These are phyloP conservation scores for Tenthredo mesomela DNA, from an alignment of 2,888 invertebrate species.

Conservation along the genomic window DNA sequence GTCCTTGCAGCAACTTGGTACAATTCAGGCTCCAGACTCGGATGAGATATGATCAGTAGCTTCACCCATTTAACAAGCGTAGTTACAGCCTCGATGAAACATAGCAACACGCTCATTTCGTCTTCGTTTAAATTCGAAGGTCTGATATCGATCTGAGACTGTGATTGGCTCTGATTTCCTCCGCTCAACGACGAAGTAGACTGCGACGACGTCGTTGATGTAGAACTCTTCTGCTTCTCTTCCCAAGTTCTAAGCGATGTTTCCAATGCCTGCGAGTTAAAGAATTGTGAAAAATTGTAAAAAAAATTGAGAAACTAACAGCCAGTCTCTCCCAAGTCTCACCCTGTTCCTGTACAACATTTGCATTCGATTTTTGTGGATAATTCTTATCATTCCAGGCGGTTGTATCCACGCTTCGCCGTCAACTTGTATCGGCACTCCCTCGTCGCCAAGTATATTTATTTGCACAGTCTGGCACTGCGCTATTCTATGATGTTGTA, in stretches of 20 bases:
- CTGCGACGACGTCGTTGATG: conserved; percentile 74
- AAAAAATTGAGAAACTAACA: neutral
- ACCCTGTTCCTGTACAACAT: conserved; percentile 95
- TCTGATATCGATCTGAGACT: conserved; percentile 78
- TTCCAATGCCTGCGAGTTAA: conserved; percentile 93
- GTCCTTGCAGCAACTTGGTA: conserved; percentile 88
- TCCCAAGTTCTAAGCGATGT: conserved; percentile 94
- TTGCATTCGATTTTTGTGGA: conserved; percentile 98
- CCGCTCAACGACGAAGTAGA: conserved; percentile 69
- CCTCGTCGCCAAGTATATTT: conserved; percentile 94
- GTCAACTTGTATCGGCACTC: conserved; percentile 97
- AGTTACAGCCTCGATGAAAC: conserved; percentile 91
- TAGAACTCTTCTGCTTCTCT: conserved; percentile 85
- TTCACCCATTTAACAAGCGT: conserved; percentile 93
- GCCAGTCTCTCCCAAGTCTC: conserved; percentile 54
- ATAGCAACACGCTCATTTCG: conserved; percentile 86
- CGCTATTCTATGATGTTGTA: conserved; percentile 98
- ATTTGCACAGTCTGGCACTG: conserved; percentile 98
- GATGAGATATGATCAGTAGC: conserved; percentile 84
- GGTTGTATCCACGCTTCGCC: conserved; percentile 99
- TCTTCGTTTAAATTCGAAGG: conserved; percentile 81
- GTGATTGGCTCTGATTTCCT: conserved; percentile 65
- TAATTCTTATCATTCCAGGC: conserved; percentile 96
- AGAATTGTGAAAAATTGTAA: conserved; percentile 58
- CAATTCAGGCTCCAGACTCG: conserved; percentile 85